Evolutionary conservation across 1,140 invertebrate species (phyloP), one percentile per base, ranked within the genome.

Genomic region (Spodoptera frugiperda): DNA sequence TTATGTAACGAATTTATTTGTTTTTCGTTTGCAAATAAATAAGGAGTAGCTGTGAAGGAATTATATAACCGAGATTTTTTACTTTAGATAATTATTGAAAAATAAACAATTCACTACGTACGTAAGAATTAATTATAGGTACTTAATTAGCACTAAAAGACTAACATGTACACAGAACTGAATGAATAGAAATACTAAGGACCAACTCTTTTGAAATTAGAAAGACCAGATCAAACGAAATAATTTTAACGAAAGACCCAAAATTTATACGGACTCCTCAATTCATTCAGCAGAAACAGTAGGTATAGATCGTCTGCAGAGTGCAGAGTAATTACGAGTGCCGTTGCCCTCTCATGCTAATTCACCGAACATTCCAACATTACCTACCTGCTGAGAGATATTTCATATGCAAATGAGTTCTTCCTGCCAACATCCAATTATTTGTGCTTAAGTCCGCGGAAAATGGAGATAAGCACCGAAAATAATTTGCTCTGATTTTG

Each of bases 341-440:
- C 25, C 46, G 21, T 68, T 68, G 65, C 6, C 65, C 65, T n/a
- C 11, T 49, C 17, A 68, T 68, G 65, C 17, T 68, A 68, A 68
- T 68, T 68, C 65, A 15, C 21, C 12, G 51, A 51, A 17, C 65
- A 68, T 55, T 14, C 57, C 57, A 15, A 39, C 30, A 39, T 15
- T 44, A 59, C 51, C 6, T 53, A 21, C 59, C 21, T 15, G 12
- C 59, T 4, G 30, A 15, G 51, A 46, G 61, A 53, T 67, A 63
- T 75, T 76, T 57, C 51, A 67, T 65, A 76, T 76, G 73, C 49
- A 76, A 76, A 76, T 76, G 57, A 30, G 55, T 53, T 44, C 17
- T 57, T 65, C 55, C 59, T 75, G 33, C 61, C 72, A 25, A 15
- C 46, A 14, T 25, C 46, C 57, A 74, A 74, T 63, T 74, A 74